phyloP scores from a whole-genome alignment of 2,888 invertebrate species.

The Halictus quadricinctus region DNA sequence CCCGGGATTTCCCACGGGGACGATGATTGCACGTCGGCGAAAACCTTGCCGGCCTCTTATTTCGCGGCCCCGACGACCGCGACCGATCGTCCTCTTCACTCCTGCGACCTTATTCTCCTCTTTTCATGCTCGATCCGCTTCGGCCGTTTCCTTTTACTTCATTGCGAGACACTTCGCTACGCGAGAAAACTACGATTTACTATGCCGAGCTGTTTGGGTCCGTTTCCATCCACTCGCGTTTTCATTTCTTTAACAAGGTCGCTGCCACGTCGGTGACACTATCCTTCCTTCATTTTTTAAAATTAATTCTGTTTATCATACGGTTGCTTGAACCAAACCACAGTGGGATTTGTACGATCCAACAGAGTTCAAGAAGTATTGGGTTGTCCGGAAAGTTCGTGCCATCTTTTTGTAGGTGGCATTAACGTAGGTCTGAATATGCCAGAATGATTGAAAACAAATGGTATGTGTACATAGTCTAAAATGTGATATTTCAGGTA shows the following conservation, averaged over 20 bases:
- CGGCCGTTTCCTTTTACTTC: background rate
- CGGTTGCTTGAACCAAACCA: background rate
- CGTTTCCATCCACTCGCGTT: background rate
- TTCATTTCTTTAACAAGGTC: background rate
- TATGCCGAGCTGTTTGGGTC: background rate
- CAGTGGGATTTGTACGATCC: too few relatives aligned
- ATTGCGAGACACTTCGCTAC: background rate
- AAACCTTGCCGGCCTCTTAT: conserved; percentile 41
- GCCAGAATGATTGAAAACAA: too few relatives aligned
- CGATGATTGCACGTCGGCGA: conserved; percentile 66
- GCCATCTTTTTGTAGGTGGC: too few relatives aligned
- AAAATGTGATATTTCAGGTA: too few relatives aligned
- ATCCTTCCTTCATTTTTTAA: background rate
- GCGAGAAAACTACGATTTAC: background rate
- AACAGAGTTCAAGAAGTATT: too few relatives aligned
- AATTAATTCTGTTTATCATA: background rate
- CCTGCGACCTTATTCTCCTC: background rate
- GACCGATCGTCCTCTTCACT: background rate
- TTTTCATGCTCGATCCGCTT: background rate
- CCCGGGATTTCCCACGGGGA: conserved; percentile 73
- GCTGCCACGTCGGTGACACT: background rate
- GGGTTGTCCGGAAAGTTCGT: too few relatives aligned
- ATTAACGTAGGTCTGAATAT: too few relatives aligned
- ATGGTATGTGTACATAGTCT: too few relatives aligned
- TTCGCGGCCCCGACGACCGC: conserved; percentile 31